Evolutionary conservation across 1,140 invertebrate genomes (phyloP), one percentile per base, ranked within the genome.

Genomic region (Melanaphis sacchari): DNA sequence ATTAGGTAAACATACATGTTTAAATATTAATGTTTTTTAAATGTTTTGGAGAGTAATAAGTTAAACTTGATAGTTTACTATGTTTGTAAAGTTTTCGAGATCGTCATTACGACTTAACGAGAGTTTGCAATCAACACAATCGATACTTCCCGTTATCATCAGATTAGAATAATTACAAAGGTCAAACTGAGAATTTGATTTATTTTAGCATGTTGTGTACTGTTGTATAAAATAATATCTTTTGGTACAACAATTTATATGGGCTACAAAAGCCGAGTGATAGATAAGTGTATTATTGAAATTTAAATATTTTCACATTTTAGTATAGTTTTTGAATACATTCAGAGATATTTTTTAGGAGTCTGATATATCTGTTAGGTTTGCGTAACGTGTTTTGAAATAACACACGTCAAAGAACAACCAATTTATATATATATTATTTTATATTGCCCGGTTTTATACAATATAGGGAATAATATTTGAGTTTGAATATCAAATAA

Each of bases 401-500:
- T 11, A 59, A 59, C 24, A n/a, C 59, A 76, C n/a, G 11, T 9
- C 15, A n/a, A 11, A n/a, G 31, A n/a, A 76, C 31, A 76, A 2
- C 59, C 59, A 76, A 76, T 76, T 76, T n/a, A 76, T 76, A n/a
- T 21, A 49, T 49, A n/a, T 76, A 31, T 31, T 66, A 76, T 76
- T n/a, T 15, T 76, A 76, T 18, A 66, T 31, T n/a, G 31, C 26
- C 26, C 31, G 31, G 59, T 31, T 31, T 31, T 31, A 31, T 11
- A 11, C 54, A 31, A 59, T 59, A 59, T 59, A 31, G 54, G 59
- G 31, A 76, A 76, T 76, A n/a, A 76, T 76, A 76, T 76, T 76
- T n/a, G 59, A 76, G 31, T 76, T 76, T 76, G 59, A 76, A 76
- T 76, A 76, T 76, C 59, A 76, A 76, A 76, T 76, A n/a, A 76